Percentiles rank a stretch among this genome's conserved stretches.
Conservation (phyloP, 2,797 vertebrate species). For the Rhabdophis nuchalis region DNA sequence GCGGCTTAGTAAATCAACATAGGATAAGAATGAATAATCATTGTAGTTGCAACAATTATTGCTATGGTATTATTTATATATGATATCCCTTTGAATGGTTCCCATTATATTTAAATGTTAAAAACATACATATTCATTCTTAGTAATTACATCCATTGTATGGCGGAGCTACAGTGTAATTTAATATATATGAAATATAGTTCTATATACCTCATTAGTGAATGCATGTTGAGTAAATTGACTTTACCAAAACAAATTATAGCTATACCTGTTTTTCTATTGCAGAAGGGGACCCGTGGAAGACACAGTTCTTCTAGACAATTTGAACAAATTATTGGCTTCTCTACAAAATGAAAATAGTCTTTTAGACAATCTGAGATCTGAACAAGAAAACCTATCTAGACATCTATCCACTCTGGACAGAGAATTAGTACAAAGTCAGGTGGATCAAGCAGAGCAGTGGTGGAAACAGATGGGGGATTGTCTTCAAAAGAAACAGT, state of each 20-base stretch:
- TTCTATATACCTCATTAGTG: not conserved
- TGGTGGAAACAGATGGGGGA: conserved; percentile 76
- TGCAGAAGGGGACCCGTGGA: conserved; percentile 73
- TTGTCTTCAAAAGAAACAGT: conserved; percentile 67
- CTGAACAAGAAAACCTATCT: conserved; percentile 66
- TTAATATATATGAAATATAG: not conserved
- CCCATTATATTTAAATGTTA: not conserved
- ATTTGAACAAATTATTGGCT: conserved; percentile 70
- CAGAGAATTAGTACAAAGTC: conserved; percentile 66
- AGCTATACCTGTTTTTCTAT: conserved; percentile 14
- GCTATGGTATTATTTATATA: not conserved
- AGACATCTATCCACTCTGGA: conserved; percentile 72
- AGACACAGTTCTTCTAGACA: conserved; percentile 73
- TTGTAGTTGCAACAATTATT: not conserved
- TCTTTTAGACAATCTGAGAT: conserved; percentile 73
- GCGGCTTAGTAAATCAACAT: not conserved
- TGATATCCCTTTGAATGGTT: not conserved
- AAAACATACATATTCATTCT: not conserved
- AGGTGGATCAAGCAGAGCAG: conserved; percentile 72
- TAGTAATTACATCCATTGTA: not conserved
- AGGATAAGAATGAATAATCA: not conserved
- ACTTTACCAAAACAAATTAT: not conserved
- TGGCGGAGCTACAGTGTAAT: not conserved
- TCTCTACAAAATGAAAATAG: conserved; percentile 72
- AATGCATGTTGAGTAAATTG: not conserved